These are phyloP conservation scores for Nasua narica DNA, from an alignment of 2,797 vertebrate genomes.

Conservation along the genomic window DNA sequence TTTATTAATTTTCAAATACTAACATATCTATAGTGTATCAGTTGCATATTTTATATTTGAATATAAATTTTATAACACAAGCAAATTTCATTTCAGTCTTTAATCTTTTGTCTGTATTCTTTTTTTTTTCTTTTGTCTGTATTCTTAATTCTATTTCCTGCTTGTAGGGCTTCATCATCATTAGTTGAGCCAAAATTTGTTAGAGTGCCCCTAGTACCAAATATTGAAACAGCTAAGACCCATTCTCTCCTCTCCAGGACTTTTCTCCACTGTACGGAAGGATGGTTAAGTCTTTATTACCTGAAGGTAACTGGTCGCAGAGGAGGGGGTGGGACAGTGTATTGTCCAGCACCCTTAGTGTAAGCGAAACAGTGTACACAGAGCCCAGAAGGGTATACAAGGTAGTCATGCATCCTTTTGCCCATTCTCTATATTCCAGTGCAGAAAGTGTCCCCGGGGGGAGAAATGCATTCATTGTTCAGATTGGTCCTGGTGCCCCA, in stretches of 20 bases:
- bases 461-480: not conserved
- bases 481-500: not conserved
- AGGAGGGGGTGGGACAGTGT: too few species aligned
- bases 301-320: not conserved
- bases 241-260: not conserved
- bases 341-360: not conserved
- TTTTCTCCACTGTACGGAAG: not conserved
- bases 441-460: not conserved
- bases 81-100: not conserved
- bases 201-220: not conserved
- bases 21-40: not conserved
- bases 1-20: slow-evolving; percentile 19
- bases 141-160: slow-evolving; percentile 25
- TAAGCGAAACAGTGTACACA: not conserved
- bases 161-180: not conserved
- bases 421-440: not conserved
- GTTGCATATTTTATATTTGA: not conserved
- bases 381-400: not conserved
- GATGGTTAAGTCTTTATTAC: not conserved
- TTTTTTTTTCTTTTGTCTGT: slow-evolving; percentile 13
- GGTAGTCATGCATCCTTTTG: not conserved
- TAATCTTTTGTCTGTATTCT: slow-evolving; percentile 3
- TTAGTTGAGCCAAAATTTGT: not conserved
- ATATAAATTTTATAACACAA: not conserved
- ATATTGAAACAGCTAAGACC: not conserved